phyloP scores from a whole-genome alignment of 2,797 vertebrate genomes.

The Heteromormyrus szaboi region DNA sequence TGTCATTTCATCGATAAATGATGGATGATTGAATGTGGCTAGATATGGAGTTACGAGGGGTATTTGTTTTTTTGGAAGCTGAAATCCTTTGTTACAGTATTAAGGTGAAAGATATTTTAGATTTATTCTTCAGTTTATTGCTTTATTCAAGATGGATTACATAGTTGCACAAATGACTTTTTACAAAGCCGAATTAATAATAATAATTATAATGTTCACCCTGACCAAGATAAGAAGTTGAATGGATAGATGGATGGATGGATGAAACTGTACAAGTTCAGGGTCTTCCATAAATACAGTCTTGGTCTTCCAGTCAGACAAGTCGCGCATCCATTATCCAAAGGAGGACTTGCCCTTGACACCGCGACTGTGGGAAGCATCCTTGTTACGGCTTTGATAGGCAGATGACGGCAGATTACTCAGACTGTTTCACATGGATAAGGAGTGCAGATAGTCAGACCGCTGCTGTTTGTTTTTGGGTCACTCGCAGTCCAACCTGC shows the following conservation, averaged over 20 bases:
- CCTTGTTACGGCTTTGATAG: not conserved
- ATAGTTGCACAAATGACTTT: not conserved
- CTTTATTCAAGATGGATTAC: not conserved
- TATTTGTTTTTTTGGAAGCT: not conserved
- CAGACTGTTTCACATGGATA: not conserved
- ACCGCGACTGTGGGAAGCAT: not conserved
- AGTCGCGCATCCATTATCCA: not conserved
- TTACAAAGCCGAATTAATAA: not conserved
- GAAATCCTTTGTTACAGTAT: not conserved
- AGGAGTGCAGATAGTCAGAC: not conserved
- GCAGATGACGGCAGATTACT: not conserved
- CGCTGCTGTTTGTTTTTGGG: not conserved
- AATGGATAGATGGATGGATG: not conserved
- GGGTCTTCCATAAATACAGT: not conserved
- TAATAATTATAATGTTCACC: not conserved
- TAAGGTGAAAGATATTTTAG: not conserved
- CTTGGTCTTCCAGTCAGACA: not conserved
- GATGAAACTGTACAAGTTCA: not conserved
- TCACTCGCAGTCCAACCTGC: not conserved
- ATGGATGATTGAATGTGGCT: not conserved
- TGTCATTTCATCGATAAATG: not conserved
- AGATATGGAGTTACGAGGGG: not conserved
- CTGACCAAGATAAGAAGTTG: not conserved
- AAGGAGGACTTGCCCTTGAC: not conserved
- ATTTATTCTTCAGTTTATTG: not conserved